These are phyloP conservation scores for Sesia apiformis DNA, from an alignment of 2,888 invertebrate species.

Conservation along the genomic window DNA sequence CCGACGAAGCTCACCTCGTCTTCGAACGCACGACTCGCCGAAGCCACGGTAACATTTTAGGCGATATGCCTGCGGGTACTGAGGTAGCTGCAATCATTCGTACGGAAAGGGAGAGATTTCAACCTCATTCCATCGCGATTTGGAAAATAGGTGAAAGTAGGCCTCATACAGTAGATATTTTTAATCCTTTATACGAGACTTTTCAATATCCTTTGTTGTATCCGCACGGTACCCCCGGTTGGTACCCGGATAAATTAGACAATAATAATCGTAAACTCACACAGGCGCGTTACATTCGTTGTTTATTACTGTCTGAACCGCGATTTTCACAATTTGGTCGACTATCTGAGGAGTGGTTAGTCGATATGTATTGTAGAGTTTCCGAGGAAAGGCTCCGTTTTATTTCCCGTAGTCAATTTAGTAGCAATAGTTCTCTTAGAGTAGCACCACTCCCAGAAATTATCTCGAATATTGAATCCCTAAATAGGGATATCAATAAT, in stretches of 20 bases:
- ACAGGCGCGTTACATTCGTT: slow-evolving; percentile 3
- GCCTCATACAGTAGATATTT: slow-evolving; percentile 5
- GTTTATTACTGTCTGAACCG: slow-evolving; percentile 3
- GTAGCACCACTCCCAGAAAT: background rate
- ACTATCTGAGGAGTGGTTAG: slow-evolving; percentile 6
- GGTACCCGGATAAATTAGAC: slow-evolving; percentile 1
- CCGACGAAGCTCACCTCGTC: background rate
- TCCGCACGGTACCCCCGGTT: slow-evolving; percentile 1
- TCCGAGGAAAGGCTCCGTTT: slow-evolving; percentile 4
- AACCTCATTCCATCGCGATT: slow-evolving; percentile 5
- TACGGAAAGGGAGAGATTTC: slow-evolving; percentile 4
- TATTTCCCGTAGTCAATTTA: background rate
- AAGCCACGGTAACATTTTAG: slow-evolving; percentile 7
- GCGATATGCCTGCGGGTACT: slow-evolving; percentile 3
- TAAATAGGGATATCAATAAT: background rate
- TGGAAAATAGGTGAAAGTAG: slow-evolving; percentile 8
- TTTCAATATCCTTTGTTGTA: slow-evolving; percentile 3
- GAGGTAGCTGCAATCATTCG: slow-evolving; percentile 7
- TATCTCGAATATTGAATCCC: background rate
- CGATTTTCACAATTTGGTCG: slow-evolving; percentile 3
- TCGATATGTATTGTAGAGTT: slow-evolving; percentile 7
- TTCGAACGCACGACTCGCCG: slow-evolving; percentile 2
- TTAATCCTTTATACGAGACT: slow-evolving; percentile 5
- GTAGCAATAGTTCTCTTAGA: background rate
- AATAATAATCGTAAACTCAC: slow-evolving; percentile 2